Evolutionary conservation across 2,888 invertebrate species (phyloP), one percentile per base, ranked within the genome.

Genomic region (Nomada flava): DNA sequence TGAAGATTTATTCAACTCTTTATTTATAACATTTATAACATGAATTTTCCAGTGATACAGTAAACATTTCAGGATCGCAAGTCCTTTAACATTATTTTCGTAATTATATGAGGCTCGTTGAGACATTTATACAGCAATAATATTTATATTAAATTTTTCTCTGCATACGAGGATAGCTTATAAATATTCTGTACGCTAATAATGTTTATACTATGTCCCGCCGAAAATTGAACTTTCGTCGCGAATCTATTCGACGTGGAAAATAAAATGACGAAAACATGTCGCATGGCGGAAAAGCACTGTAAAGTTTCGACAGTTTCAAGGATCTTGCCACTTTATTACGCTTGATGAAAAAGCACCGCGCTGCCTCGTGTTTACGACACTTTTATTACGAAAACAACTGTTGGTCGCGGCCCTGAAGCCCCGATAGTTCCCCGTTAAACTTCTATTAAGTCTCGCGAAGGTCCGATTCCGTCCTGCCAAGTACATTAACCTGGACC

Each of bases 361-460:
- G 70, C 50, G 72, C 55, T 42, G 18, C 23, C 67, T 76, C 72
- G 26, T 73, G 68, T 81, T 82, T 82, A 82, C 81, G 81, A 72
- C 76, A 71, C 65, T 82, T 80, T 82, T 81, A 81, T 81, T 82
- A 73, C 81, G 76, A 29, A 71, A 76, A 81, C 81, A 80, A 82
- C 81, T 76, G 82, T 80, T 80, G 80, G 71, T 53, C 64, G 62
- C 53, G 59, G 53, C 53, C 44, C 65, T 18, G 23, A 57, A 52
- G 47, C 20, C 26, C 74, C 76, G 79, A 80, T 78, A 68, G 78
- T 68, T 80, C 52, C 63, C 44, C 57, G 78, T 80, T 80, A 80
- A 80, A 72, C 78, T 80, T 80, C 72, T 74, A 79, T 73, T 79
- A 73, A 79, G 69, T 81, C 74, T 69, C 63, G 60, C 52, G 64